Evolutionary conservation across 1,140 invertebrate species (phyloP), one percentile per base, ranked within the genome.

Genomic region (Drosophila neocordata): DNA sequence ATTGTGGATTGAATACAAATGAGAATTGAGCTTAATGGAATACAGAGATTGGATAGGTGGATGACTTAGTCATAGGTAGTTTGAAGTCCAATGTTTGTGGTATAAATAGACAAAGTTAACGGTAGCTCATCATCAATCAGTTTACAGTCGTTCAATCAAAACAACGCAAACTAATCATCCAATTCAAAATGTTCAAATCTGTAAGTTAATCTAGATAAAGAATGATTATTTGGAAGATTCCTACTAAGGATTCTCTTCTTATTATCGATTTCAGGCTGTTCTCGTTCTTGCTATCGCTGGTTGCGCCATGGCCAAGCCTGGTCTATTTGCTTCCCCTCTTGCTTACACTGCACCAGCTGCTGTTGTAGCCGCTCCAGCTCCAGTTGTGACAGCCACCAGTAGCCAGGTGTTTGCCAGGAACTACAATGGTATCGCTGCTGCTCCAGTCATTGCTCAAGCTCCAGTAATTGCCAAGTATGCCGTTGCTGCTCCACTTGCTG

Each of bases 351-450:
- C 72, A 18, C 67, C 75, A 18, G 18, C 55, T 44, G 69, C 92
- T 27, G 89, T 91, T 12, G 64, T 91, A 11, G 80, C 80, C 27
- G 27, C 90, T 7, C 85, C 87, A 15, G 72, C 91, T n/a, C 89
- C 90, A 13, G 72, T 91, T 2, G 65, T 92, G 27, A 92, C 92
- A 24, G 92, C 92, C 13, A 84, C 81, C 13, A 92, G 92, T 63
- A 92, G 92, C 22, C 92, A 93, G 73, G 90, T 91, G 51, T 69
- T 93, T 58, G 91, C 92, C 52, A 90, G 92, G 44, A 92, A 92
- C 68, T 92, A 75, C 57, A 92, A 92, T 80, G 91, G 91, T 24
- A 89, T 90, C 52, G 84, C 90, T 11, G 48, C 76, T 15, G 82
- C 85, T 11, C 80, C 70, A 18, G 51, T 84, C 12, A 77, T 89